Percentiles rank a stretch among this genome's conserved stretches.
These are phyloP conservation scores for Harmothoe impar DNA, from an alignment of 2,888 invertebrate genomes.

Conservation along the genomic window DNA sequence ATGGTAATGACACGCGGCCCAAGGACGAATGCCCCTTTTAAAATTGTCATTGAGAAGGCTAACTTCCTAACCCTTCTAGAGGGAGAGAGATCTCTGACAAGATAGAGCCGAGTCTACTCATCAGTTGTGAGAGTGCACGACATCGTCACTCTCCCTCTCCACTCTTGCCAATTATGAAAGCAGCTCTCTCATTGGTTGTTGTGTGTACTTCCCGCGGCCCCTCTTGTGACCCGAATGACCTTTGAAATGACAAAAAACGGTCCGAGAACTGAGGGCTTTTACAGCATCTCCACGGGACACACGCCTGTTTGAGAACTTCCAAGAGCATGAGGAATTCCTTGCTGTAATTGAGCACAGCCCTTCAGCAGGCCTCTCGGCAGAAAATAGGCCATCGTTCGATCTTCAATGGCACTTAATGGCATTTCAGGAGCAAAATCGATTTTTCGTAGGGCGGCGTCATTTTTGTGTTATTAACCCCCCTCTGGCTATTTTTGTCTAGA, in stretches of 20 bases:
- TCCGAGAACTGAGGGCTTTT: neutral
- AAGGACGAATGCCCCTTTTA: too few species aligned
- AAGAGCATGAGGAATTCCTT: conserved; percentile 7
- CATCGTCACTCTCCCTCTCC: too few species aligned
- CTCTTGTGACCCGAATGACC: neutral
- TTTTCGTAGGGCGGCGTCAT: neutral
- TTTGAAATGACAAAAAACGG: neutral
- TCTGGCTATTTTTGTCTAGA: conserved; percentile 10
- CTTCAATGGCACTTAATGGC: conserved; percentile 16
- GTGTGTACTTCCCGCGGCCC: neutral
- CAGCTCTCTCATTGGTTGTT: too few species aligned
- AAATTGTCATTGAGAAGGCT: too few species aligned
- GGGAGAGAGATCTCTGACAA: too few species aligned
- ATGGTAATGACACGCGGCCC: too few species aligned
- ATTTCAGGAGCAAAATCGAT: neutral
- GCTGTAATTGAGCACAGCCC: neutral
- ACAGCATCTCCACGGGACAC: neutral
- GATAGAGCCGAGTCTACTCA: too few species aligned
- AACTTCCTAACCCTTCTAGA: too few species aligned
- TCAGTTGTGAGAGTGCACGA: too few species aligned
- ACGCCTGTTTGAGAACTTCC: neutral
- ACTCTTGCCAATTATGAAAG: too few species aligned
- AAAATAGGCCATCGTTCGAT: conserved; percentile 8
- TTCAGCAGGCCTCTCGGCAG: neutral
- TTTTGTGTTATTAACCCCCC: neutral